phyloP scores from a whole-genome alignment of 2,113 vertebrate genomes.

The Illadopsis cleaveri region DNA sequence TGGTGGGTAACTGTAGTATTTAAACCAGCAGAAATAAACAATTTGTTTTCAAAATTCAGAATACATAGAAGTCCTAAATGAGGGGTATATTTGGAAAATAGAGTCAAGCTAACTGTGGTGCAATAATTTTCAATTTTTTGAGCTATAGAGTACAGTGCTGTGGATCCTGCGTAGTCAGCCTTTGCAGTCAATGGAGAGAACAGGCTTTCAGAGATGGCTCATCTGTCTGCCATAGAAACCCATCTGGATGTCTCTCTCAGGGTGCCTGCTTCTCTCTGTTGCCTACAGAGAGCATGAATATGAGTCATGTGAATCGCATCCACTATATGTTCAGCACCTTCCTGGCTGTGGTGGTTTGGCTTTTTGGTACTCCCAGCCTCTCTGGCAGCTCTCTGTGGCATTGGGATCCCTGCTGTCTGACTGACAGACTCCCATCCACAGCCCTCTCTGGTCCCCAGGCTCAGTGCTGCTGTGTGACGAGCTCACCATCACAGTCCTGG shows the following conservation, averaged over 20 bases:
- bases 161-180: not conserved
- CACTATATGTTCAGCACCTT: not conserved
- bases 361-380: not conserved
- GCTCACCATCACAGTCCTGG: fast-evolving
- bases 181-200: slow-evolving; percentile 21
- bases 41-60: not conserved
- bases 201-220: slow-evolving; percentile 11
- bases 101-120: not conserved
- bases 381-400: not conserved
- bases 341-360: not conserved
- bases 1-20: not conserved
- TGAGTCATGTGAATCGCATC: not conserved
- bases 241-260: slow-evolving; percentile 20
- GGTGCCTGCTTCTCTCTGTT: slow-evolving; percentile 22
- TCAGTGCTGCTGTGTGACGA: not conserved
- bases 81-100: not conserved
- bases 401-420: not conserved
- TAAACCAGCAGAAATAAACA: not conserved
- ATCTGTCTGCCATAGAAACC: slow-evolving; percentile 53
- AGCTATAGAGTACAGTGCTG: not conserved
- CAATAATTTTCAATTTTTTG: not conserved
- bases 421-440: fast-evolving
- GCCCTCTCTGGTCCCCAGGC: not conserved
- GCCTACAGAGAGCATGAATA: not conserved
- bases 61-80: not conserved